A percentile compares a stretch with the other conserved stretches of the same genome.
Conservation (phyloP, 2,888 invertebrate genomes). For the Xylocampa areola region DNA sequence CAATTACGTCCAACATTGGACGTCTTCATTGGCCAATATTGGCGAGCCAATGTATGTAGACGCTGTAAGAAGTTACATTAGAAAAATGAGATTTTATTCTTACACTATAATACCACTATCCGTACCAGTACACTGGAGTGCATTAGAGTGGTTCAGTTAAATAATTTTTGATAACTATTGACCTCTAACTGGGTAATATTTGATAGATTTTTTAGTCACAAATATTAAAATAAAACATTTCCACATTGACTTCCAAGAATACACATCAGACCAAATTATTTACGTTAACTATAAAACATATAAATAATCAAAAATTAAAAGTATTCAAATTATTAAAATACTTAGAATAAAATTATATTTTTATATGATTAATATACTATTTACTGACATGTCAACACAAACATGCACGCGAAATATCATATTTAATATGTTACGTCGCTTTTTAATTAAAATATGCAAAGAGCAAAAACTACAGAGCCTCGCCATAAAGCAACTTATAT, state of each 20-base stretch:
- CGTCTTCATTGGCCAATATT: constrained; percentile 9
- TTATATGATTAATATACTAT: constrained; percentile 30
- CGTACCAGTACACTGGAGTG: constrained; percentile 43
- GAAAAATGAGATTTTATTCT: constrained; percentile 52
- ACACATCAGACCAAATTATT: constrained; percentile 37
- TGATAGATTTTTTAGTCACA: constrained; percentile 31
- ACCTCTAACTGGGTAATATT: constrained; percentile 25
- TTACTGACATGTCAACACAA: constrained; percentile 40
- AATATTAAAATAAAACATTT: constrained; percentile 22
- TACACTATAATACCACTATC: constrained; percentile 52
- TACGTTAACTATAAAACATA: constrained; percentile 31
- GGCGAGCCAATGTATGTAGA: constrained; percentile 20
- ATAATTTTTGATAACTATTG: constrained; percentile 8
- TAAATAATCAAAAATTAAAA: constrained; percentile 33
- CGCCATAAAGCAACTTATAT: constrained; percentile 46
- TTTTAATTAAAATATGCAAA: constrained; percentile 42
- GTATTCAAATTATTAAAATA: constrained; percentile 38
- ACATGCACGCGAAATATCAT: constrained; percentile 45
- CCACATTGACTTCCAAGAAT: constrained; percentile 11
- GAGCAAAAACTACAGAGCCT: constrained; percentile 41
- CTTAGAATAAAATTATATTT: constrained; percentile 39
- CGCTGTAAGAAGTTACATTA: constrained; percentile 23
- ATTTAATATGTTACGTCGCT: constrained; percentile 53
- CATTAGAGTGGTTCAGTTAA: constrained; percentile 29
- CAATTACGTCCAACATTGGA: neutral